A percentile compares a stretch with the other conserved stretches of the same genome.
Evolutionary conservation across 2,113 vertebrate species (phyloP).

Genomic region (Prinia subflava): DNA sequence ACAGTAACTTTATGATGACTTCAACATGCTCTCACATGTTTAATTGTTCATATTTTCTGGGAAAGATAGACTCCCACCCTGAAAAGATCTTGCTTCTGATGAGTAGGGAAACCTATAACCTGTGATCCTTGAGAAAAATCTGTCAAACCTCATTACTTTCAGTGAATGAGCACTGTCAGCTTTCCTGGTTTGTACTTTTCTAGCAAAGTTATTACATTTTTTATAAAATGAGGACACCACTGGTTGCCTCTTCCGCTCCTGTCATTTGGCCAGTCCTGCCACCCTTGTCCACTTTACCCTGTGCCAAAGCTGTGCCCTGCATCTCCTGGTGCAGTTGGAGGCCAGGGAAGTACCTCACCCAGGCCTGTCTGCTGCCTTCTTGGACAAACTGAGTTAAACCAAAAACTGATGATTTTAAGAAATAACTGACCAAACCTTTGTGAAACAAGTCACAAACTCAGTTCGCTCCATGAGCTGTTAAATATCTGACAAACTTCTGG

Average conservation of each 20-base stretch:
- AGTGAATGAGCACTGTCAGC: not conserved
- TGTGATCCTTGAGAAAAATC: not conserved
- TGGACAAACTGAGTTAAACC: not conserved
- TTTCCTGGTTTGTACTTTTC: not conserved
- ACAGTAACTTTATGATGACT: not conserved
- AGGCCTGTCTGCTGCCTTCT: not conserved
- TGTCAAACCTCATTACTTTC: not conserved
- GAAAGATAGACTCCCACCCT: not conserved
- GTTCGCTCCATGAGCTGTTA: not conserved
- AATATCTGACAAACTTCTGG: constrained; percentile 55
- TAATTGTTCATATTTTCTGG: not conserved
- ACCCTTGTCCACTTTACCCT: too few species aligned
- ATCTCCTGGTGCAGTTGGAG: not conserved
- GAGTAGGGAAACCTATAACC: not conserved
- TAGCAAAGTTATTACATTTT: not conserved
- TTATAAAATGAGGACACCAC: not conserved
- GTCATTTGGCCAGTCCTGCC: not conserved
- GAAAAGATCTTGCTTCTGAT: not conserved
- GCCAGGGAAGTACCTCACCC: not conserved
- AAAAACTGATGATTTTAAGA: not conserved
- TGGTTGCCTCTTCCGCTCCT: not conserved
- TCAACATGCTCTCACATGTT: not conserved
- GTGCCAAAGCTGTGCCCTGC: not conserved
- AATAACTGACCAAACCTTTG: not conserved
- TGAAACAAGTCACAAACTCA: not conserved